Evolutionary conservation across 1,140 invertebrate species (phyloP).

Genomic region (Hyles vespertilio): DNA sequence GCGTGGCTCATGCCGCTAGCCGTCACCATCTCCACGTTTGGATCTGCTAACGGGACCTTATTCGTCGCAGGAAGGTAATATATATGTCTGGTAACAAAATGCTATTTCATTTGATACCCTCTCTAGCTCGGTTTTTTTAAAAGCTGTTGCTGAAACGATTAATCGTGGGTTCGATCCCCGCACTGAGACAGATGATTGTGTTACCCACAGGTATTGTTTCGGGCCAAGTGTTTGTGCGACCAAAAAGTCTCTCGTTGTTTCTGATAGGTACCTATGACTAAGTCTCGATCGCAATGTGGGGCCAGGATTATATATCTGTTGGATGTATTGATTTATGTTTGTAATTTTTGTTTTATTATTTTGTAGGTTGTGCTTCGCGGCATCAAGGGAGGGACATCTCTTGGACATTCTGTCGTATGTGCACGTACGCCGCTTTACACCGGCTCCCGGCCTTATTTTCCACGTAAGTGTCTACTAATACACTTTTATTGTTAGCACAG

Average conservation of each 20-base stretch:
- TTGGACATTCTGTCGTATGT: slow-evolving; percentile 96
- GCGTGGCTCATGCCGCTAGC: slow-evolving; percentile 96
- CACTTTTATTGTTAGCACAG: background rate
- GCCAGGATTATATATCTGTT: background rate
- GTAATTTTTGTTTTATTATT: slow-evolving; percentile 5
- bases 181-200: too few relatives aligned
- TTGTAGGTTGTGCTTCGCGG: slow-evolving; percentile 92
- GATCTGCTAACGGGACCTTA: slow-evolving; percentile 96
- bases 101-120: background rate
- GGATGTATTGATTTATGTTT: too few relatives aligned
- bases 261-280: too few relatives aligned
- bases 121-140: too few relatives aligned
- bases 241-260: too few relatives aligned
- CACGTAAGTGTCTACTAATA: slow-evolving; percentile 82
- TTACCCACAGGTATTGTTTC: too few relatives aligned
- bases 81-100: slow-evolving; percentile 2
- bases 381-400: slow-evolving; percentile 95
- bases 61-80: slow-evolving; percentile 89
- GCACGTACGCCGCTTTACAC: slow-evolving; percentile 92
- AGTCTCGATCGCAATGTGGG: too few relatives aligned
- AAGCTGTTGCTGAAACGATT: too few relatives aligned
- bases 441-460: slow-evolving; percentile 96
- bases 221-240: too few relatives aligned
- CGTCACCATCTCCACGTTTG: slow-evolving; percentile 97
- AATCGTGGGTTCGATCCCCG: too few relatives aligned